These are phyloP conservation scores for Meta bourneti DNA, from an alignment of 2,888 invertebrate genomes.

Conservation along the genomic window DNA sequence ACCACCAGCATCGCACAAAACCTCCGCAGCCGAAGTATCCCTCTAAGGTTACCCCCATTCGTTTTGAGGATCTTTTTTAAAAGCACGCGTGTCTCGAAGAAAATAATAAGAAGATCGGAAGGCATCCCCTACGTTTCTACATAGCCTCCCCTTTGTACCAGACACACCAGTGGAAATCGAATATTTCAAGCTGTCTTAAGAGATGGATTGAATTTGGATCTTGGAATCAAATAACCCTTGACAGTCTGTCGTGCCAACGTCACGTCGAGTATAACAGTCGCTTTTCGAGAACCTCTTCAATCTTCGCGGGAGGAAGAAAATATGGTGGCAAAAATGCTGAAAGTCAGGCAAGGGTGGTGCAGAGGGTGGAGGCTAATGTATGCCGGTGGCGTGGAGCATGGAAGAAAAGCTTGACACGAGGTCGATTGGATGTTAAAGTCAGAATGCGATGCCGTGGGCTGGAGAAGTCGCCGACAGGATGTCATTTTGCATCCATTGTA, in stretches of 20 bases:
- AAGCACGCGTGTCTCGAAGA: too few relatives aligned
- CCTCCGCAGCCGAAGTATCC: too few relatives aligned
- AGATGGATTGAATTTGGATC: slow-evolving; percentile 58
- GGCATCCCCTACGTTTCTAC: not conserved
- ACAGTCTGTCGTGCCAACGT: slow-evolving; percentile 41
- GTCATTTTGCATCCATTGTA: not conserved
- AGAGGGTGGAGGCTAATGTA: slow-evolving; percentile 19
- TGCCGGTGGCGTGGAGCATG: slow-evolving; percentile 7
- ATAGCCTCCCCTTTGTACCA: not conserved
- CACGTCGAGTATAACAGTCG: slow-evolving; percentile 9
- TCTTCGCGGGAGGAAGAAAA: not conserved
- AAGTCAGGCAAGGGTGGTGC: not conserved
- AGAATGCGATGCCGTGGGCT: not conserved
- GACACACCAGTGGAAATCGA: slow-evolving; percentile 21
- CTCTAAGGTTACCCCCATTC: too few relatives aligned
- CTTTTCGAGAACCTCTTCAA: slow-evolving; percentile 9
- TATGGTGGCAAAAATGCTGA: not conserved
- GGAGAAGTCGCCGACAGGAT: not conserved
- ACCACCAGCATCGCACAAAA: too few relatives aligned
- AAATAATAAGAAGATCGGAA: not conserved
- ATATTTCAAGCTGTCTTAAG: slow-evolving; percentile 46
- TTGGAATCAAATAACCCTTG: slow-evolving; percentile 56
- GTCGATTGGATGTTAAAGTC: slow-evolving; percentile 19
- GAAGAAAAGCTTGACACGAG: slow-evolving; percentile 9
- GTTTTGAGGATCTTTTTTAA: too few relatives aligned